Conservation (phyloP, 2,797 vertebrate species). For the Pantherophis vulpinus region DNA sequence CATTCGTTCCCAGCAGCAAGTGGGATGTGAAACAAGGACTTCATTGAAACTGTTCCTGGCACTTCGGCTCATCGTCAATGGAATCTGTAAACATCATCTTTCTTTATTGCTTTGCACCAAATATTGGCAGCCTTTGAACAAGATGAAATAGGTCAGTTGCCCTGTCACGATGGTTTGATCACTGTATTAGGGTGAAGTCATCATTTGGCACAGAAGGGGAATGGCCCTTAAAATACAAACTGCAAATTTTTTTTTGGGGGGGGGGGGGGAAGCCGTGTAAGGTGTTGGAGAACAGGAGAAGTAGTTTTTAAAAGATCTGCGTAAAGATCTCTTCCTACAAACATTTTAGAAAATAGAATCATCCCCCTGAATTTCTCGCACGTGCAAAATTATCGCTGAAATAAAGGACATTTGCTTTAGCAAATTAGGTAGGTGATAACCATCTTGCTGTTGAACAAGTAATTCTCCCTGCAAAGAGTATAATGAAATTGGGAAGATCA, state of each 20-base stretch:
- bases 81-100: neutral
- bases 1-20: slow-evolving; percentile 14
- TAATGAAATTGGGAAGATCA: neutral
- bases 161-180: neutral
- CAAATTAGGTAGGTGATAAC: slow-evolving; percentile 13
- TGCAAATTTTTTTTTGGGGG: no score
- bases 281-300: neutral
- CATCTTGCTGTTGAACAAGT: neutral
- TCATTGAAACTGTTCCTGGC: neutral
- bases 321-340: neutral
- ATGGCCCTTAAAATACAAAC: neutral
- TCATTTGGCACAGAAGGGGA: neutral
- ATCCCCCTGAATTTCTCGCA: neutral
- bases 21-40: neutral
- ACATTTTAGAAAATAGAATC: neutral
- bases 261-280: fast-evolving
- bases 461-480: neutral
- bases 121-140: neutral
- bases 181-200: neutral
- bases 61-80: neutral
- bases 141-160: neutral
- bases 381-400: neutral
- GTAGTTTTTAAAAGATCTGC: neutral
- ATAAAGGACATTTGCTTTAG: neutral
- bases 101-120: neutral